Conservation (phyloP, 2,797 vertebrate genomes). For the Fratercula arctica region DNA sequence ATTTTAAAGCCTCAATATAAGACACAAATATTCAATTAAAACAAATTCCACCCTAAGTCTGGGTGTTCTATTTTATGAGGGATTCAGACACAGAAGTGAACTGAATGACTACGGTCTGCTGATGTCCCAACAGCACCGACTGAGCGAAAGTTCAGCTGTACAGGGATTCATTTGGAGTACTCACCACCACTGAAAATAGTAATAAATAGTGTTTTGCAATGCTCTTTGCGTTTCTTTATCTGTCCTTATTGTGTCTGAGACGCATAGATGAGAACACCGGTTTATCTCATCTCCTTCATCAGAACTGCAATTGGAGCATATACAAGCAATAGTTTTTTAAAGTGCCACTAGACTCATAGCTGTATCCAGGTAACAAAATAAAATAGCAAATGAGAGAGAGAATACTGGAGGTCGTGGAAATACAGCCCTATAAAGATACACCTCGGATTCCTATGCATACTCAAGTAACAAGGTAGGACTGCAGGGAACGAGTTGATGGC, state of each 20-base stretch:
- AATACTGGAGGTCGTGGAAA: background rate
- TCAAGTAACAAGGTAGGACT: conserved; percentile 27
- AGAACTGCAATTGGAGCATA: background rate
- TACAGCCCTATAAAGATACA: background rate
- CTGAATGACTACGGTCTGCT: background rate
- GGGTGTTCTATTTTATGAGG: conserved; percentile 5
- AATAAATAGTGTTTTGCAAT: conserved; percentile 17
- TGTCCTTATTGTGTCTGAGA: background rate
- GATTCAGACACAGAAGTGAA: background rate
- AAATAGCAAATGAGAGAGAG: conserved; percentile 19
- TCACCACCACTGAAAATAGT: background rate
- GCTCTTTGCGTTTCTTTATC: conserved; percentile 15
- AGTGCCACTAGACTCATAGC: background rate
- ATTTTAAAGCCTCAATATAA: conserved; percentile 12
- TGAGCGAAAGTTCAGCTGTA: background rate
- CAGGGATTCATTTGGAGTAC: background rate
- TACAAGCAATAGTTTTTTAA: background rate
- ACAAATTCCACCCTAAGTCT: background rate
- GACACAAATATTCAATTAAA: conserved; percentile 29
- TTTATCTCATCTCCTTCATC: conserved; percentile 21
- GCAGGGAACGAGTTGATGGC: conserved; percentile 9
- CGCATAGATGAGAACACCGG: background rate
- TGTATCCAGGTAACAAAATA: conserved; percentile 28
- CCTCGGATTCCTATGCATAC: background rate
- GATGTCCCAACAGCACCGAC: background rate